Percentiles rank a stretch among this genome's conserved stretches.
Evolutionary conservation across 2,797 vertebrate genomes (phyloP).

Genomic region (Lacerta agilis): DNA sequence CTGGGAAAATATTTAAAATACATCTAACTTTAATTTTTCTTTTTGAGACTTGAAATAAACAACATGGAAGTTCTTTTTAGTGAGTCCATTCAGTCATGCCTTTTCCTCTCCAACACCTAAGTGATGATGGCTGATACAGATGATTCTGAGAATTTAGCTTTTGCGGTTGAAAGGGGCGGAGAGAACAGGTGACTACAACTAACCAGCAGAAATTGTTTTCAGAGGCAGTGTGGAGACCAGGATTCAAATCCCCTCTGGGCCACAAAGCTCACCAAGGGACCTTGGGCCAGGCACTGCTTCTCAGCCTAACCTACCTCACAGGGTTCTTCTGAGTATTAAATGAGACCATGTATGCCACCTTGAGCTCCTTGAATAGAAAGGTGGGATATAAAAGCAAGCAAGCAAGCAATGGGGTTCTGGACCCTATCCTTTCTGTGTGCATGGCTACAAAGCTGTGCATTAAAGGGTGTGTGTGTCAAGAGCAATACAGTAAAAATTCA

Average conservation of each 20-base stretch:
- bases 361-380: too few relatives aligned
- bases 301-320: too few relatives aligned
- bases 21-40: not conserved
- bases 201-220: not conserved
- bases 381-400: too few relatives aligned
- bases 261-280: too few relatives aligned
- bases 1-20: constrained; percentile 73
- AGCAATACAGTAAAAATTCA: not conserved
- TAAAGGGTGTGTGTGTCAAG: not conserved
- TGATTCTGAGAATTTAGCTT: not conserved
- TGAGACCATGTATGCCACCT: too few relatives aligned
- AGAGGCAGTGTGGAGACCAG: not conserved
- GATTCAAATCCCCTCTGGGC: not conserved
- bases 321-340: too few relatives aligned
- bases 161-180: not conserved
- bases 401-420: not conserved
- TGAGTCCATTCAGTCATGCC: not conserved
- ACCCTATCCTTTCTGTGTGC: not conserved
- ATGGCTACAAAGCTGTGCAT: not conserved
- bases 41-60: not conserved
- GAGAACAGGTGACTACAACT: not conserved
- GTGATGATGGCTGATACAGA: not conserved
- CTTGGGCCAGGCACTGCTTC: too few relatives aligned
- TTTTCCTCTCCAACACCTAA: too few relatives aligned
- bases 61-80: not conserved